Evolutionary conservation across 2,888 invertebrate genomes (phyloP).

Genomic region (Eurois occulta): DNA sequence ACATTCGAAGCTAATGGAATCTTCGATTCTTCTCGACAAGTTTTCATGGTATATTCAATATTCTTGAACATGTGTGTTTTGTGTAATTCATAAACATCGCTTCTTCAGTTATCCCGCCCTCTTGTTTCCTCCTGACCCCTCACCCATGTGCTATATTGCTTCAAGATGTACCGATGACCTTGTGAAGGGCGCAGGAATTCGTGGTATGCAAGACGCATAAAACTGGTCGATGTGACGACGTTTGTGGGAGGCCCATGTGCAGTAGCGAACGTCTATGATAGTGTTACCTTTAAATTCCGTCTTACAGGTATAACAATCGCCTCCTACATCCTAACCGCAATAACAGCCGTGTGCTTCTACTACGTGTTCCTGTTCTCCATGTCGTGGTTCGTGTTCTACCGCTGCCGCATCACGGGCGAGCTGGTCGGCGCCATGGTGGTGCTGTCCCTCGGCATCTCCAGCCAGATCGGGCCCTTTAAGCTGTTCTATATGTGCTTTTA

Average conservation of each 20-base stretch:
- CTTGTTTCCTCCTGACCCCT: no score
- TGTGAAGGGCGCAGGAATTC: neutral
- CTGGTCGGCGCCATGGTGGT: constrained; percentile 66
- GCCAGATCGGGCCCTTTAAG: constrained; percentile 70
- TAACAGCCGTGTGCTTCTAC: constrained; percentile 56
- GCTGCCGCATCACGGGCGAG: constrained; percentile 63
- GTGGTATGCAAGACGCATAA: neutral
- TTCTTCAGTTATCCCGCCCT: neutral
- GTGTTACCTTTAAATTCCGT: neutral
- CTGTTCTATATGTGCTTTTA: constrained; percentile 67
- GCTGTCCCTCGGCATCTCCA: constrained; percentile 68
- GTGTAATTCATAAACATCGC: no score
- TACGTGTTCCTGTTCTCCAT: constrained; percentile 72
- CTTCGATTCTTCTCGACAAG: neutral
- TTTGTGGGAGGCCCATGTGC: neutral
- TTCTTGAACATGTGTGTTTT: neutral
- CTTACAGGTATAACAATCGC: constrained; percentile 64
- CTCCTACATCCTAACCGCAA: constrained; percentile 64
- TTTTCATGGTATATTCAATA: neutral
- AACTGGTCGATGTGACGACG: neutral
- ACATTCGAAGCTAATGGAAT: neutral
- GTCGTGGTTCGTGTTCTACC: constrained; percentile 71
- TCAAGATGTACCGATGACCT: neutral
- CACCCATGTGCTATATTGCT: neutral
- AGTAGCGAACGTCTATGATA: neutral